Evolutionary conservation across 2,113 vertebrate species (phyloP).

Genomic region (Tapirus terrestris): DNA sequence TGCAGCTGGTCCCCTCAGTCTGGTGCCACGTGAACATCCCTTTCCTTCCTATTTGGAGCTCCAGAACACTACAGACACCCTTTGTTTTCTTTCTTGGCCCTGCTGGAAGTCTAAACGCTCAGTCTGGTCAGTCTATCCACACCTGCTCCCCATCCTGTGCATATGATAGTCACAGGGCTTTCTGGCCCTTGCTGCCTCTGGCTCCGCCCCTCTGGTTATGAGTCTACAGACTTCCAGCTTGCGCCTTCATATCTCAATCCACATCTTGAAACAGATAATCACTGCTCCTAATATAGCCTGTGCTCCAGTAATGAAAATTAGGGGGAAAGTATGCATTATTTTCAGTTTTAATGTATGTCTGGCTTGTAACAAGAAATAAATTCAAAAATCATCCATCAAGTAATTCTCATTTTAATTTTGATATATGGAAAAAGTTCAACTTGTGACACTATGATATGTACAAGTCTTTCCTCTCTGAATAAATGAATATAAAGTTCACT

Average conservation of each 20-base stretch:
- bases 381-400: neutral
- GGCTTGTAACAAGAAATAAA: conserved; percentile 24
- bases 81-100: neutral
- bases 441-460: neutral
- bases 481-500: conserved; percentile 67
- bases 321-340: fast-evolving
- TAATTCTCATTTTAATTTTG: conserved; percentile 34
- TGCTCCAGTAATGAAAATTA: neutral
- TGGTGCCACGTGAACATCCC: fast-evolving
- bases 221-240: neutral
- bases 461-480: conserved; percentile 26
- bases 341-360: neutral
- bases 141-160: neutral
- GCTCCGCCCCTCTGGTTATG: neutral
- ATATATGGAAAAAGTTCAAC: neutral
- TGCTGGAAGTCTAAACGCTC: neutral
- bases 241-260: neutral
- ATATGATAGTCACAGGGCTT: neutral
- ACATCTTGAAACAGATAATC: neutral
- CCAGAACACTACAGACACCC: neutral
- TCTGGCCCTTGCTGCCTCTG: neutral
- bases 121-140: neutral
- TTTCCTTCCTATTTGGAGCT: neutral
- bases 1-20: no score
- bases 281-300: neutral